Evolutionary conservation across 2,888 invertebrate genomes (phyloP).

Genomic region (Epinotia bilunana): DNA sequence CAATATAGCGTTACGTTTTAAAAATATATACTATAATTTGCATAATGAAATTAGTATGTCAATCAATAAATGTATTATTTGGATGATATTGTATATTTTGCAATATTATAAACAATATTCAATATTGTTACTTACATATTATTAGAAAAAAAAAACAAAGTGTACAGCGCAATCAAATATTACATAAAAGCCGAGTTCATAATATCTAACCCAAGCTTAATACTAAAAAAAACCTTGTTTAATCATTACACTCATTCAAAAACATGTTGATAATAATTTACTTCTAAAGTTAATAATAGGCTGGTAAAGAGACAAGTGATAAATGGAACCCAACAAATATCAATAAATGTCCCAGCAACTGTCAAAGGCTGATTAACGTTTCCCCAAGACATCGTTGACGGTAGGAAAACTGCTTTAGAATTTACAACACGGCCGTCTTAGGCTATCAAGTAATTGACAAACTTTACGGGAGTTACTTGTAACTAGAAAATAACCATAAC

Average conservation of each 20-base stretch:
- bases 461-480: background rate
- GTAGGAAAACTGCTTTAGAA: constrained; percentile 2
- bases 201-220: too few relatives aligned
- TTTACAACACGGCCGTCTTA: background rate
- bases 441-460: constrained; percentile 7
- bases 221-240: too few relatives aligned
- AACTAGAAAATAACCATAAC: constrained; percentile 28
- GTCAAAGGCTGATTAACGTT: constrained; percentile 6
- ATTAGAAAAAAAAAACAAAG: too few relatives aligned
- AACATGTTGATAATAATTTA: background rate
- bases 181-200: too few relatives aligned
- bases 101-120: too few relatives aligned
- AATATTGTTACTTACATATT: too few relatives aligned
- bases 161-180: too few relatives aligned
- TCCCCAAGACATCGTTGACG: background rate
- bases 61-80: too few relatives aligned
- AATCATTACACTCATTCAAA: background rate
- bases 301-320: background rate
- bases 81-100: too few relatives aligned
- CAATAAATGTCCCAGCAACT: background rate
- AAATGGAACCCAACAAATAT: background rate
- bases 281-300: background rate
- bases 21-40: too few relatives aligned
- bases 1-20: too few relatives aligned
- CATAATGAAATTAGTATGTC: too few relatives aligned